A percentile compares a stretch with the other conserved stretches of the same genome.
These are phyloP conservation scores for Trichechus manatus DNA, from an alignment of 2,113 vertebrate genomes.

Conservation along the genomic window DNA sequence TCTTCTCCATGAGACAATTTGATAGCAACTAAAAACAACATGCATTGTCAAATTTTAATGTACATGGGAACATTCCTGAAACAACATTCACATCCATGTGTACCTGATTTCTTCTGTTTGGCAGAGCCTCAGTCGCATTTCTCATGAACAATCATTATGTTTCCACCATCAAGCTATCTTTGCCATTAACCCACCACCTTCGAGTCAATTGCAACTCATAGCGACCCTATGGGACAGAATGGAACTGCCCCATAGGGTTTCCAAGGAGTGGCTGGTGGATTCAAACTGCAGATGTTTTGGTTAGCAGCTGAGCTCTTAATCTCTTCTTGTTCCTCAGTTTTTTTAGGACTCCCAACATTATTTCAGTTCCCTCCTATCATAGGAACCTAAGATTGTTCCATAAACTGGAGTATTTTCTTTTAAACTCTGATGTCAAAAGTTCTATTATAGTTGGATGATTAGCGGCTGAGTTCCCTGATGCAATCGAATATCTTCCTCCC, in stretches of 20 bases:
- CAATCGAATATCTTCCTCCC: not conserved
- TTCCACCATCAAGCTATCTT: not conserved
- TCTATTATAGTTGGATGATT: not conserved
- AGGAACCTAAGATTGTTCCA: not conserved
- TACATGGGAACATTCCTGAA: not conserved
- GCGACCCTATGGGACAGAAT: too few species aligned
- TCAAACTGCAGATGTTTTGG: too few species aligned
- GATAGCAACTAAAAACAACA: too few species aligned
- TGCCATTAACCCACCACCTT: not conserved
- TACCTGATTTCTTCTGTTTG: not conserved
- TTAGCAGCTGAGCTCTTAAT: too few species aligned
- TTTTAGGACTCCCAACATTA: not conserved
- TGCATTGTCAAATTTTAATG: not conserved
- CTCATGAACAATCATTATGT: not conserved
- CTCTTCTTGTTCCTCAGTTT: not conserved
- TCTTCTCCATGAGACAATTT: not conserved
- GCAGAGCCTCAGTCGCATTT: not conserved
- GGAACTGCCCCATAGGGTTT: too few species aligned
- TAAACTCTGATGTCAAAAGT: slow-evolving; percentile 4
- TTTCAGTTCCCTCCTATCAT: not conserved
- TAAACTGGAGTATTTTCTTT: not conserved
- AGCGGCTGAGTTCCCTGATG: slow-evolving; percentile 7
- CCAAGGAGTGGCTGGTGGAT: too few species aligned
- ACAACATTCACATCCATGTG: not conserved
- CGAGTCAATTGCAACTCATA: too few species aligned